Evolutionary conservation across 2,113 vertebrate genomes (phyloP), one percentile per base, ranked within the genome.

Genomic region (Myiopsitta monachus): DNA sequence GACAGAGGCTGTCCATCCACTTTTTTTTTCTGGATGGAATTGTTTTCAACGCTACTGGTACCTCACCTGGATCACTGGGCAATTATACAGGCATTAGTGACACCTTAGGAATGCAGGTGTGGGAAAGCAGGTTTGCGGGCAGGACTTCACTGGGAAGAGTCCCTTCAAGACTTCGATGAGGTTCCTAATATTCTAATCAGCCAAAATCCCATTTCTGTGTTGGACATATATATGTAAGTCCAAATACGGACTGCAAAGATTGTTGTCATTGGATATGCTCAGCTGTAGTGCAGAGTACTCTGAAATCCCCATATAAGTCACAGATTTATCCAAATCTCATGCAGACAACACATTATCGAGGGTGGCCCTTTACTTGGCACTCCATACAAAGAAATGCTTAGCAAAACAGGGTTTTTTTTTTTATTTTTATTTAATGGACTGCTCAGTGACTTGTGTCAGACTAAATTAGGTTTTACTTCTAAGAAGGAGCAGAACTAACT

Each of bases 381-480:
- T 52, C 24, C 6, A 4, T 36, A 69, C 80, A 47, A 62, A 82
- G 10, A 92, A 73, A 54, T 28, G 57, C 44, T 94, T 66, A 89
- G 44, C 52, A 89, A 92, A 93, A 39, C 46, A 74, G 18, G 11
- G 3, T 55, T 55, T 7, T 46, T 43, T 64, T 59, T 74, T 62
- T 73, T 46, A 2, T 61, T 82, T 9, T 49, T 43, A 62, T 67
- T 85, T 4, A 78, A 89, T 66, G 22, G 81, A 64, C 62, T 89
- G 44, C 64, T 95, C 89, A 79, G 81, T 76, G 81, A 66, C 44
- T 91, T 0, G 0, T 85, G 70, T 85, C 59, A 91, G 18, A n/a
- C 36, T 72, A 89, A 91, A 91, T 76, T 79, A 69, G 38, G 26
- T 64, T 89, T 89, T 69, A 76, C 89, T 94, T 95, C 89, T 68